Evolutionary conservation across 2,888 invertebrate genomes (phyloP).

Genomic region (Rutpela maculata): DNA sequence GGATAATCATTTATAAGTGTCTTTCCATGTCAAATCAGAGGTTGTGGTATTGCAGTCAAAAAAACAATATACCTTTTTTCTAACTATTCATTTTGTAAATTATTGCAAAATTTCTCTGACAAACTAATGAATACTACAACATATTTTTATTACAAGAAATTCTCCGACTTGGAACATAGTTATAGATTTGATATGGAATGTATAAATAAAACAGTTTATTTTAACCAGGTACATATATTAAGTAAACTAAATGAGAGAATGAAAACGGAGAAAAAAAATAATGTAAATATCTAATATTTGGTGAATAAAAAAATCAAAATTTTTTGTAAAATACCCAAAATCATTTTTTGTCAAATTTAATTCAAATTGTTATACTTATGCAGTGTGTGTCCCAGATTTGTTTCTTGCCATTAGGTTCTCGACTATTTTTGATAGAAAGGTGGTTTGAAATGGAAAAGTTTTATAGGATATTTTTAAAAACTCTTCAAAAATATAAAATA

Average conservation of each 20-base stretch:
- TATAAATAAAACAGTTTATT: not conserved
- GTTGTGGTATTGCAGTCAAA: not conserved
- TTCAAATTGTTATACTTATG: not conserved
- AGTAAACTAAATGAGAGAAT: not conserved
- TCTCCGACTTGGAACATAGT: not conserved
- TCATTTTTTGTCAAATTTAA: not conserved
- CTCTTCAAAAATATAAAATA: too few species aligned
- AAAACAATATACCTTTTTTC: not conserved
- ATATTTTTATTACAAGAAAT: not conserved
- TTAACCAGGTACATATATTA: not conserved
- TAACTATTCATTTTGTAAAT: not conserved
- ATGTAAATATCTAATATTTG: not conserved
- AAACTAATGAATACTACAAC: not conserved
- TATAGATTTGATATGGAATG: not conserved
- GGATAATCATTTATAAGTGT: slow-evolving; percentile 3
- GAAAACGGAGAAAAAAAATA: not conserved
- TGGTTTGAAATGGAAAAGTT: too few species aligned
- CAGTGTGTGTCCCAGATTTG: too few species aligned
- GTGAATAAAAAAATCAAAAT: slow-evolving; percentile 1
- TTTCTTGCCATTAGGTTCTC: too few species aligned
- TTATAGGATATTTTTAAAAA: too few species aligned
- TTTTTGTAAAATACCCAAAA: not conserved
- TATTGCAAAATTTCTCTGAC: not conserved
- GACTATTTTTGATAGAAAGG: too few species aligned
- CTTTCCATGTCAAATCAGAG: slow-evolving; percentile 1